Evolutionary conservation across 2,888 invertebrate species (phyloP), one percentile per base, ranked within the genome.

Genomic region (Tetragonisca angustula): DNA sequence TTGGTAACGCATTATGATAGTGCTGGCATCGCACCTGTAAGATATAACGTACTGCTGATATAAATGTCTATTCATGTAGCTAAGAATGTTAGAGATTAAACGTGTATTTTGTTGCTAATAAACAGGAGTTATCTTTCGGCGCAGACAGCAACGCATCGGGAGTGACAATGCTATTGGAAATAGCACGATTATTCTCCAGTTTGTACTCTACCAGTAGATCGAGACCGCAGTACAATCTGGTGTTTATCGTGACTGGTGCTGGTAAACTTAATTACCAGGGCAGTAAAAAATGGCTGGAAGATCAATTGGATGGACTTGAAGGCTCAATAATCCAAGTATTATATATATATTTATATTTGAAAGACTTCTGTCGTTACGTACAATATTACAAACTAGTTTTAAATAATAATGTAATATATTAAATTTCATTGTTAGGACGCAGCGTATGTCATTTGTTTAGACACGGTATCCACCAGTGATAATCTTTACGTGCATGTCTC

Each of bases 181-280:
- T 99, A 72, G 97, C 98, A 0, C 96, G 99, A 88, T 94, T 99
- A 73, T 98, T 99, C 95, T 98, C 99, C 61, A 96, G 97, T 82
- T 95, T 99, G 75, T 98, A 98, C 94, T 96, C 97, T 0, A 96
- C 96, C 81, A 95, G 96, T 2, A 96, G 97, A 88, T 97, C 97
- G 0, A 96, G 97, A 67, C 97, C 97, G 0, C 96, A 96, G 73
- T 97, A 97, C 68, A 97, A 98, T 88, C 94, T 99, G 21, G 95
- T 99, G 75, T 99, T 99, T 94, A 95, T 98, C 76, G 95, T 99
- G 77, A 97, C 98, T 50, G 99, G 99, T 32, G 98, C 97, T 64
- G 99, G 99, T 5, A 97, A 98, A 94, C 96, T 97, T 61, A 99
- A 99, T 95, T 99, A 98, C 94, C 98, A 98, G 94, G 98, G 99